A percentile compares a stretch with the other conserved stretches of the same genome.
These are phyloP conservation scores for Zoroaster sp. DNA, from an alignment of 53 echinoderm and acorn worm genomes.

Conservation along the genomic window DNA sequence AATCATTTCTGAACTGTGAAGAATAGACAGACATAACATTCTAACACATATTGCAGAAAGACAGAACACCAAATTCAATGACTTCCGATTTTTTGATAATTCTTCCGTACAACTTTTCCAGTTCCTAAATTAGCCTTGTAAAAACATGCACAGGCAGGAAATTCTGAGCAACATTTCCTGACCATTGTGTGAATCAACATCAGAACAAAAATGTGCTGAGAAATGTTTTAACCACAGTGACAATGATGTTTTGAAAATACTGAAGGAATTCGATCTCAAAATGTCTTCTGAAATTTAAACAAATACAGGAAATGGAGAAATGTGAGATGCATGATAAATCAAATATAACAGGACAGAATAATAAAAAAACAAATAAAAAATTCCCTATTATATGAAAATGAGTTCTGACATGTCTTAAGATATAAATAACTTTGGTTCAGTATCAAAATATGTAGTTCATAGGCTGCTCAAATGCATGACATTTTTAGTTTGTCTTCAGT, in stretches of 20 bases:
- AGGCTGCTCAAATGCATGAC: too few species aligned
- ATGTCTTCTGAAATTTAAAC: not conserved
- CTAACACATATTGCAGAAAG: too few species aligned
- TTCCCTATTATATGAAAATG: not conserved
- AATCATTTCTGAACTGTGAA: too few species aligned
- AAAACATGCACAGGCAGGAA: not conserved
- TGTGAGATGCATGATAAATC: not conserved
- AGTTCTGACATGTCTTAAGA: too few species aligned
- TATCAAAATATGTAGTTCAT: too few species aligned
- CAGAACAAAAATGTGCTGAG: not conserved
- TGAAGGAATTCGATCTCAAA: not conserved
- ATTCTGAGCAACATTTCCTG: not conserved
- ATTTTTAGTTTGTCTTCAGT: too few species aligned
- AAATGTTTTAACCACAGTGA: not conserved
- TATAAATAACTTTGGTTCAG: too few species aligned
- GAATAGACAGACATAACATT: too few species aligned
- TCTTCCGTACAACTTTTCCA: slow-evolving; percentile 12
- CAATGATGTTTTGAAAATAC: not conserved
- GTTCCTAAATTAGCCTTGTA: slow-evolving; percentile 1
- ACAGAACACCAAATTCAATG: slow-evolving; percentile 7
- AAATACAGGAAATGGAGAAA: not conserved
- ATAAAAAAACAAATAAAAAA: not conserved
- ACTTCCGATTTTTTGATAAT: slow-evolving; percentile 17
- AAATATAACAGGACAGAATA: not conserved
- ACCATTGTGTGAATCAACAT: not conserved